These are phyloP conservation scores for Cryptocephalus primarius DNA, from an alignment of 2,888 invertebrate genomes.

Conservation along the genomic window DNA sequence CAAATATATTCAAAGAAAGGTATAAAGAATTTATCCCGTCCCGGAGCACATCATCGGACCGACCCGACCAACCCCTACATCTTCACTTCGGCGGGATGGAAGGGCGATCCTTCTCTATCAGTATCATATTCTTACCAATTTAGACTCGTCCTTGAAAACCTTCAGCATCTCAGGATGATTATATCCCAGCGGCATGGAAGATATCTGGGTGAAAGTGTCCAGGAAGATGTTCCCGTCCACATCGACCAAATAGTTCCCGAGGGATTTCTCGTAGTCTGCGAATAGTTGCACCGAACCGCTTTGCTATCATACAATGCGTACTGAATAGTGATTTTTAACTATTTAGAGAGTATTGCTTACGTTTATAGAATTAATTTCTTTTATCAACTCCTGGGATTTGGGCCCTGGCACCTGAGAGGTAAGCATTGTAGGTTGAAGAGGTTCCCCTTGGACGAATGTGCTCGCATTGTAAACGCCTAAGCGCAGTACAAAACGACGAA, in stretches of 20 bases:
- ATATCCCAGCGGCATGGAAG: conserved; percentile 82
- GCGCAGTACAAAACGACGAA: no score
- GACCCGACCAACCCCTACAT: no score
- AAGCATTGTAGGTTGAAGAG: conserved; percentile 46
- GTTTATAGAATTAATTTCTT: conserved; percentile 53
- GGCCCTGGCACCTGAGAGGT: conserved; percentile 63
- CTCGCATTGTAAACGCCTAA: conserved; percentile 4
- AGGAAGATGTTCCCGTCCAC: conserved; percentile 85
- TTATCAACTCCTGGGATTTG: conserved; percentile 47
- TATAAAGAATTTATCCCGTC: no score
- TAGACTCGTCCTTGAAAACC: conserved; percentile 42
- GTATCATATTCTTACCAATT: conserved; percentile 21
- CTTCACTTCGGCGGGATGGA: no score
- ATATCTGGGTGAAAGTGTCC: conserved; percentile 90
- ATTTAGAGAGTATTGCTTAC: conserved; percentile 31
- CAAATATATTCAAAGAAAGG: no score
- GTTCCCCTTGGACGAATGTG: conserved; percentile 41
- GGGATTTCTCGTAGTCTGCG: conserved; percentile 82
- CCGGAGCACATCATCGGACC: no score
- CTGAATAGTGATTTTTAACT: background rate
- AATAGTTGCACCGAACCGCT: conserved; percentile 74
- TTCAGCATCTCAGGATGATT: conserved; percentile 82
- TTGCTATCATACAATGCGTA: conserved; percentile 47
- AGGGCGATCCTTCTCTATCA: no score
- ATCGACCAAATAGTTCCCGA: conserved; percentile 93